Base-by-base conservation (phyloP, 2,888 invertebrate species). In the Agrochola litura region DNA sequence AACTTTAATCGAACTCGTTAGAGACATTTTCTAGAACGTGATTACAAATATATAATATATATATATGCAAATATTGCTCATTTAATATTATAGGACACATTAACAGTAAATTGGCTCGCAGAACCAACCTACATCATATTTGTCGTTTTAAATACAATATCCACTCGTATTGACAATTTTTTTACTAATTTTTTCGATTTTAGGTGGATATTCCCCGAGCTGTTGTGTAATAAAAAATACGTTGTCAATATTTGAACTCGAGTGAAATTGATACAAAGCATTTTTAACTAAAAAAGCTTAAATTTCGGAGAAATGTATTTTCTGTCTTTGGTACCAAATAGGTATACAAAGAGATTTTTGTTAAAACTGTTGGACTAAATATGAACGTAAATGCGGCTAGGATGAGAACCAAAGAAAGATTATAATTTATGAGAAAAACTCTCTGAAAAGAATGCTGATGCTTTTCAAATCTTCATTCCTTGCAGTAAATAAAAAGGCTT, bases 381-480 rank as follows among this genome's bases (percentile, higher is more conserved):
- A 16, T 46, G 16, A 46, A 46, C 25, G 0, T 46, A 22, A 10
- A 61, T 46, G 37, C 12, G 14, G 1, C 9, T 1, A n/a, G 16
- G 14, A 78, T 10, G 9, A 41, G 1, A 63, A n/a, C 5, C 22
- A 30, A 69, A 78, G 41, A 69, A 63, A 19, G 16, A 64, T 30
- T 56, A 30, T n/a, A 63, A 64, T 46, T 63, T 19, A 70, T 30
- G 14, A 49, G 37, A 49, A 63, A 66, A 77, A 56, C 0, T 79
- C 43, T 54, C 12, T 68, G 43, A 67, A 80, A 58, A 52, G 54
- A 56, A 56, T 30, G 41, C 60, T 43, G 65, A 46, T 71, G 43
- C 49, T 68, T 68, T 64, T 73, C 16, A 61, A 54, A 56, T 72
- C 37, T 46, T 12, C 14, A 54, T 79, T 79, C 10, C 52, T 60